These are phyloP conservation scores for Numida meleagris DNA, from an alignment of 2,113 vertebrate species.

Conservation along the genomic window DNA sequence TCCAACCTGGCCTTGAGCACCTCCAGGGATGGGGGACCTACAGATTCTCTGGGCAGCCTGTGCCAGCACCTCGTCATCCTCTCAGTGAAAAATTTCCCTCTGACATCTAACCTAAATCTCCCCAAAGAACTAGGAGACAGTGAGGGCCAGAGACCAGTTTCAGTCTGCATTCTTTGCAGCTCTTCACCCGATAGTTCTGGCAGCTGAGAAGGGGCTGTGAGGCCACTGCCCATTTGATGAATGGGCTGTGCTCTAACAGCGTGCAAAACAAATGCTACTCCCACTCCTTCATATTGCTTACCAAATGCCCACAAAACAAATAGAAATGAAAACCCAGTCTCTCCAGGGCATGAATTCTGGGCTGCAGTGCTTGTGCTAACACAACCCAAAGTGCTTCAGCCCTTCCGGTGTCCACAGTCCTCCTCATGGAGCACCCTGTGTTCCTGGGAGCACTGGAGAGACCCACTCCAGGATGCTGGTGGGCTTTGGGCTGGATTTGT, in stretches of 20 bases:
- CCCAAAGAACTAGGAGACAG: neutral
- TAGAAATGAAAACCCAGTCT: neutral
- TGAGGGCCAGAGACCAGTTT: neutral
- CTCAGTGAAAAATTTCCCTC: no score
- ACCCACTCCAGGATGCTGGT: neutral
- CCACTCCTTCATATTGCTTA: neutral
- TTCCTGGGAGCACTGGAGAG: neutral
- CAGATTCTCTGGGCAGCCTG: no score
- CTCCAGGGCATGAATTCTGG: neutral
- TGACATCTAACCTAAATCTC: no score
- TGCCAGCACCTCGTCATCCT: no score
- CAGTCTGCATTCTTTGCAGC: neutral
- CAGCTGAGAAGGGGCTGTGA: neutral
- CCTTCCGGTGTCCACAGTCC: neutral
- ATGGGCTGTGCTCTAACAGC: neutral
- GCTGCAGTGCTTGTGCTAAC: neutral
- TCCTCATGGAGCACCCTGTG: neutral
- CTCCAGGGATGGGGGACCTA: no score
- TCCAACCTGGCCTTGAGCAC: no score
- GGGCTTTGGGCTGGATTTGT: slow-evolving; percentile 5
- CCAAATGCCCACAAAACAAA: neutral
- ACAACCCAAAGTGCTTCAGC: neutral
- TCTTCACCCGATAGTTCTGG: neutral
- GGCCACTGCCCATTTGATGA: no score
- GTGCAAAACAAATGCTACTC: accelerated